Evolutionary conservation across 2,888 invertebrate species (phyloP).

Genomic region (Cabera pusaria): DNA sequence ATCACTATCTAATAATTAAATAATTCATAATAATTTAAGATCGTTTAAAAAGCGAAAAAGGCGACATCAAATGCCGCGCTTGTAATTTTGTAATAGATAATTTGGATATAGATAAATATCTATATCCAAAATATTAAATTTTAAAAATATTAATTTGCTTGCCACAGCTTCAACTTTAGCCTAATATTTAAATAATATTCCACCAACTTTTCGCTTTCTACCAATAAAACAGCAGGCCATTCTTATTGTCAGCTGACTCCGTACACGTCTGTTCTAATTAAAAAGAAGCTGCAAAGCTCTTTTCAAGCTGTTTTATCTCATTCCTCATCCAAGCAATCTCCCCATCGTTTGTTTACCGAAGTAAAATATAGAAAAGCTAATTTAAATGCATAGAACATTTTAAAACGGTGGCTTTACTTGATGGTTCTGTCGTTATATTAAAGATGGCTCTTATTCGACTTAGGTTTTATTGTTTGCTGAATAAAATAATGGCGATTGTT

Average conservation of each 20-base stretch:
- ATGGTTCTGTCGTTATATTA: conserved; percentile 3
- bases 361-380: conserved; percentile 22
- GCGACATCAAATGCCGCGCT: too few species aligned
- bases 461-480: neutral
- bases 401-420: conserved; percentile 8
- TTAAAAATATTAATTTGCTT: too few species aligned
- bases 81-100: too few species aligned
- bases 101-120: too few species aligned
- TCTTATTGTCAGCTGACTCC: conserved; percentile 14
- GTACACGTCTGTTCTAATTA: conserved; percentile 19
- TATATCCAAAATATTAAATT: too few species aligned
- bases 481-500: neutral
- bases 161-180: too few species aligned
- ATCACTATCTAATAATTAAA: too few species aligned
- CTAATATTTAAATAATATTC: too few species aligned
- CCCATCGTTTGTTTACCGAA: conserved; percentile 22
- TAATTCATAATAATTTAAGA: too few species aligned
- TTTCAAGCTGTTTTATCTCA: conserved; percentile 21
- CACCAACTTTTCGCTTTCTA: too few species aligned
- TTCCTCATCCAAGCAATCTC: conserved; percentile 21
- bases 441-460: conserved; percentile 1
- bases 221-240: conserved; percentile 7
- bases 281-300: conserved; percentile 22
- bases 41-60: too few species aligned
- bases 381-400: conserved; percentile 30